Base-by-base conservation (phyloP, 64 coral and sea anemone species). In the Montipora cactus region DNA sequence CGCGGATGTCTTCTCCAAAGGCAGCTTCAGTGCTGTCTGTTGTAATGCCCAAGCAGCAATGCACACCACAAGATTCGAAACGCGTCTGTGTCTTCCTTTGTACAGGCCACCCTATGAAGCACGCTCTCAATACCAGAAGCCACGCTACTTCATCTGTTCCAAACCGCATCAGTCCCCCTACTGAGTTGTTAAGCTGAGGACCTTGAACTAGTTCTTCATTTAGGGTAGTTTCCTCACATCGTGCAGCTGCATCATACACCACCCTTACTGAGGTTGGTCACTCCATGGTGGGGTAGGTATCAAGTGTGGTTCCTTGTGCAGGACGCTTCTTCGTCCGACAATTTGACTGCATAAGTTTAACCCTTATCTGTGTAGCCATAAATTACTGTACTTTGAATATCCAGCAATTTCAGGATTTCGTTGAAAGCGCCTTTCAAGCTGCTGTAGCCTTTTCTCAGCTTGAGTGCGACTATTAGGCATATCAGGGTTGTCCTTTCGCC, bases 281-380 rank as follows among this genome's bases (percentile, higher is more conserved):
- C 94, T 12, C 89, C 53, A 87, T 91, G 89, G 28, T 91, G 94
- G 76, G 94, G 81, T 25, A 95, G 72, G n/a, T 91, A 95, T 88
- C 88, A 95, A 8, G 81, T 95, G 20, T 47, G 44, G 18, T 91
- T 51, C 79, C 81, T 81, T 5, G 81, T 91, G 8, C 11, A 9
- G 4, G 25, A 48, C 59, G 75, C 81, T 87, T 95, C 89, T 19
- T 87, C 21, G 25, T 69, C 49, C 59, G 88, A 87, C 66, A 95
- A 79, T 25, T 81, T 91, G 3, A 59, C 90, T 8, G 81, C 81
- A 14, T 91, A 91, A 5, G 88, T 58, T 44, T 91, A 91, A 13
- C 69, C 53, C 14, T 81, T 55, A 64, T 81, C 75, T 8, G 0
- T 57, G 53, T 8, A 57, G 76, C 91, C 89, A 86, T 87, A 68